Percentiles rank a stretch among this genome's conserved stretches.
These are phyloP conservation scores for Eilema caniola DNA, from an alignment of 2,888 invertebrate species.

Conservation along the genomic window DNA sequence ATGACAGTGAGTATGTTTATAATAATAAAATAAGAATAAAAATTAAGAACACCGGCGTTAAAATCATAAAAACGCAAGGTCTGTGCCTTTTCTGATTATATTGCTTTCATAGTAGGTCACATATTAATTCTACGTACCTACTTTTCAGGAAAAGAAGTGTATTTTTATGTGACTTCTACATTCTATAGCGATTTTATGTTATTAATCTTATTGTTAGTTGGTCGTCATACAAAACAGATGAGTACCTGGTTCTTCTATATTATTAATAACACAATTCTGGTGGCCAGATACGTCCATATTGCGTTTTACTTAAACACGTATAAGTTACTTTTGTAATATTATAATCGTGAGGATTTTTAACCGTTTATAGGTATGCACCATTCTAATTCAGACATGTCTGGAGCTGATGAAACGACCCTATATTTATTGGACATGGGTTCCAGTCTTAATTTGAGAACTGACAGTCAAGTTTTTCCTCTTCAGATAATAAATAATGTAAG, in stretches of 20 bases:
- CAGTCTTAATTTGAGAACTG: constrained; percentile 32
- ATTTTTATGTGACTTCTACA: neutral
- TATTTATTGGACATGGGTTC: constrained; percentile 52
- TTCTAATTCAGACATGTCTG: constrained; percentile 10
- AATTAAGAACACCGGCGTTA: no score
- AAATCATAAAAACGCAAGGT: no score
- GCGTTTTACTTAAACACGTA: neutral
- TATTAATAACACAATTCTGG: no score
- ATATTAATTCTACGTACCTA: neutral
- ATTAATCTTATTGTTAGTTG: no score
- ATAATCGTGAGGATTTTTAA: constrained; percentile 30
- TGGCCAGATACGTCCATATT: no score
- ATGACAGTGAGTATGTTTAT: no score
- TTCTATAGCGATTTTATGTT: neutral
- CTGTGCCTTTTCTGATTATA: neutral
- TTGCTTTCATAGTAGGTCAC: neutral
- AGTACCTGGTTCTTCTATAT: neutral
- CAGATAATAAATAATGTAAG: constrained; percentile 65
- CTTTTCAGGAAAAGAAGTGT: neutral
- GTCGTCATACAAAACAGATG: neutral
- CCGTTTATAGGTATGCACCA: constrained; percentile 10
- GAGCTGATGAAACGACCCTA: constrained; percentile 33
- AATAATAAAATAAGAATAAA: no score
- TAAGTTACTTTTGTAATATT: neutral
- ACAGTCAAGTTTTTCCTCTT: constrained; percentile 66